These are phyloP conservation scores for Phylloscopus whistleri DNA, from an alignment of 2,113 vertebrate species.

Conservation along the genomic window DNA sequence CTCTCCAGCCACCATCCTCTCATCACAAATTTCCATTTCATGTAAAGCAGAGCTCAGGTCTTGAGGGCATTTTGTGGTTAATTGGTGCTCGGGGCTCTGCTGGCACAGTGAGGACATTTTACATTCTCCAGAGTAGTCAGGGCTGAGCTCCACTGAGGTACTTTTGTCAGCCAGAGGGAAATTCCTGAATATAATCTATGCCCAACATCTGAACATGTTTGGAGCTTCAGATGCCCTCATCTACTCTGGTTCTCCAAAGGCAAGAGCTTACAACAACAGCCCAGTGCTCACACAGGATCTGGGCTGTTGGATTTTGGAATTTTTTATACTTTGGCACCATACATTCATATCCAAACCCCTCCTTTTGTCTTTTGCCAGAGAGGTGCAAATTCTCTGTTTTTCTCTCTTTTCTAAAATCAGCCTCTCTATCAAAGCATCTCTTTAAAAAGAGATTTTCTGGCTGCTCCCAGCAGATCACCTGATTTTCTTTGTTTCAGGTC, in stretches of 20 bases:
- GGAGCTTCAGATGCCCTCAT: background rate
- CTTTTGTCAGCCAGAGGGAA: background rate
- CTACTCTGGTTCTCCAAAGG: background rate
- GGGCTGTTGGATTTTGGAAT: background rate
- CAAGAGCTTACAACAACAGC: background rate
- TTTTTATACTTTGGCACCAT: background rate
- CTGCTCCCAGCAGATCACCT: background rate
- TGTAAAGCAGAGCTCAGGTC: background rate
- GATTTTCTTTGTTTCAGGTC: background rate
- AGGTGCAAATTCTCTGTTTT: background rate
- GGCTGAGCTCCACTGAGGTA: background rate
- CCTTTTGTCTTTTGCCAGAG: background rate
- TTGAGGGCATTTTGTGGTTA: background rate
- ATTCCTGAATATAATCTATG: background rate
- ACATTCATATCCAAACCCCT: rapidly evolving
- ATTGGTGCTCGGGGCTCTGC: background rate
- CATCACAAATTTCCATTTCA: background rate
- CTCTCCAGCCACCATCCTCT: background rate
- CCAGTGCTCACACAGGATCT: background rate
- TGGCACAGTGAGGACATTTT: background rate
- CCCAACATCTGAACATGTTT: background rate
- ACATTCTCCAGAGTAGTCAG: background rate
- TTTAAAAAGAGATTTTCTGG: background rate
- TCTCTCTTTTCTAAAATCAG: background rate
- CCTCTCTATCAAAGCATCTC: background rate